Conservation (phyloP, 2,113 vertebrate genomes). For the Oxyura jamaicensis region DNA sequence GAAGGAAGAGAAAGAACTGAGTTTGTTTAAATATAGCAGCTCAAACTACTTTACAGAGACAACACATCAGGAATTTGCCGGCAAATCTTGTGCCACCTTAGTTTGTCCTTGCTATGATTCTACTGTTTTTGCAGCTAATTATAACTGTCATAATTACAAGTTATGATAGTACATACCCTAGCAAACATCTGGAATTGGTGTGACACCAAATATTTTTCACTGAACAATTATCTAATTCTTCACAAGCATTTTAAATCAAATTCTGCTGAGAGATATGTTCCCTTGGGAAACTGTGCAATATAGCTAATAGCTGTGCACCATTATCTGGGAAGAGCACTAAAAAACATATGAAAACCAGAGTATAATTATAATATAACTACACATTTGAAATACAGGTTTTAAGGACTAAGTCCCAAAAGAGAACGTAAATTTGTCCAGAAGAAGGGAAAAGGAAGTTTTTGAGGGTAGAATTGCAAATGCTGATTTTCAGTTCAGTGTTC, state of each 20-base stretch:
- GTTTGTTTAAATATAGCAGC: background rate
- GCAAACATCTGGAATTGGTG: background rate
- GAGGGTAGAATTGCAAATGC: background rate
- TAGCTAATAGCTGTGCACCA: background rate
- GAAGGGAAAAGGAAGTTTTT: background rate
- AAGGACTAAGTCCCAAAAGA: background rate
- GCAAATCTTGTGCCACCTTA: background rate
- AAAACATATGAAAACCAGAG: background rate
- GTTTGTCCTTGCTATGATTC: background rate
- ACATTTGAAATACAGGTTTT: background rate
- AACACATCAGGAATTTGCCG: background rate
- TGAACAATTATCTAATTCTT: background rate
- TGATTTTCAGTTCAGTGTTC: background rate
- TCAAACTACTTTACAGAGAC: background rate
- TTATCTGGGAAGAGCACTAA: background rate
- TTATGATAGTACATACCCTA: background rate
- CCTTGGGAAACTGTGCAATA: background rate
- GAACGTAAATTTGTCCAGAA: background rate
- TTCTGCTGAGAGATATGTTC: background rate
- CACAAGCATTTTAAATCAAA: background rate
- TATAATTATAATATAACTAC: background rate
- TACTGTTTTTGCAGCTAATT: background rate
- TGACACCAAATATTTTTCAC: background rate
- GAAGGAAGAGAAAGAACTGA: background rate
- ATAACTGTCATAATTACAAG: background rate